Evolutionary conservation across 2,888 invertebrate species (phyloP), one percentile per base, ranked within the genome.

Genomic region (Temnothorax rugatulus): DNA sequence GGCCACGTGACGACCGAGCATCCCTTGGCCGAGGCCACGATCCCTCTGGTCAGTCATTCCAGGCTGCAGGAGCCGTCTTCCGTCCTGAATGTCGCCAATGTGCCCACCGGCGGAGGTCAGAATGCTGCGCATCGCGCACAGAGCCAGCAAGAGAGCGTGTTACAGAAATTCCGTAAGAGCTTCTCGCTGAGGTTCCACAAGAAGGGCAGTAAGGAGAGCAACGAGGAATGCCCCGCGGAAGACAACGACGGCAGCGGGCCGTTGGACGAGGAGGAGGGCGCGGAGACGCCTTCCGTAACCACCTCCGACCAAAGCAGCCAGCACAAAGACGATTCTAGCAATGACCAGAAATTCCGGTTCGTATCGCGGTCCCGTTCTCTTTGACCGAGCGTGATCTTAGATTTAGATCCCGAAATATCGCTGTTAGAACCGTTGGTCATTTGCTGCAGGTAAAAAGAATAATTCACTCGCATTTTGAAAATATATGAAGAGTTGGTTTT

Each of bases 131-230:
- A 91, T 73, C 87, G 90, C 44, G 66, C 84, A 66, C 93, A 91
- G 75, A 92, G 87, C 86, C 93, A 92, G 68, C 93, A 93, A 86
- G 96, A 96, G 91, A 96, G 97, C 93, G 97, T 97, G 57, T 94
- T 97, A 88, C 96, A 97, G 91, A 97, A 97, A 94, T 97, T 97
- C 94, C 95, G 97, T 84, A 97, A 97, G 93, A 97, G 96, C 86
- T 96, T 97, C 92, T 96, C 97, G 44, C 92, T 96, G 84, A 95
- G 96, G 89, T 96, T 96, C 93, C 95, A 96, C 90, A 96, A 96
- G 92, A 96, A 95, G 91, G 95, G 95, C 64, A 95, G 95, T 91
- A 95, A 95, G 89, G 95, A 95, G 84, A 95, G 95, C 86, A 94
- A 93, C 89, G 95, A 95, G 82, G 95, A 95, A 84, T 95, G 95